Base-by-base conservation (phyloP, 2,888 invertebrate genomes). In the Pachycephus smyrnensis region DNA sequence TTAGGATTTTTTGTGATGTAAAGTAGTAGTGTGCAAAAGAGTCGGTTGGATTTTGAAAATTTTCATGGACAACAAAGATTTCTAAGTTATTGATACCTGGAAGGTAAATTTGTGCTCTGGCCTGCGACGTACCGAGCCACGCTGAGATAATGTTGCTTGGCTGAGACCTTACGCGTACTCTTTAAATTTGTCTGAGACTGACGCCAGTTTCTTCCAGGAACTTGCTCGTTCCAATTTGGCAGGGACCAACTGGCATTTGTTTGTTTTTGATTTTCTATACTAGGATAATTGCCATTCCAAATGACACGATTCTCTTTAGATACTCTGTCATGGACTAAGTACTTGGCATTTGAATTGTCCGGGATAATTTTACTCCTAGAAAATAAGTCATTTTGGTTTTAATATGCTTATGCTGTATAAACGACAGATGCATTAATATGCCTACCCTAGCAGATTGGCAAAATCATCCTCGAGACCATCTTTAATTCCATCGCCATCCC, bases 71-170 rank as follows among this genome's bases (percentile, higher is more conserved):
- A 71, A n/a, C n/a, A 76, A 75, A 77, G 68, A 74, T 80, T 82
- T 73, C 80, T 79, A 76, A 80, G 73, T 78, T 33, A 3, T 71
- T 12, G 71, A 84, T 89, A 89, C 89, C 89, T 89, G 88, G 87
- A 87, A 80, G 88, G 85, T 71, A 89, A 83, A 86, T 88, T 92
- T 81, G 92, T 92, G 88, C 90, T 92, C 88, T 93, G 92, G 80
- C 96, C 97, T 81, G 96, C 95, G 84, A 96, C 94, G 91, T 97
- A 97, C 87, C 97, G 94, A 83, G 96, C 94, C 82, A 96, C 95
- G 83, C 95, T 94, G 82, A 97, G 92, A 92, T 97, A 97, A 82
- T 96, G 95, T 86, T 96, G 95, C 85, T 96, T 96, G 4, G 95
- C 95, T 3, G 91, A 89, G 1, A 89, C 86, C 75, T 89, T 90